Evolutionary conservation across 1,140 invertebrate species (phyloP), one percentile per base, ranked within the genome.

Genomic region (Lordiphosa stackelbergi): DNA sequence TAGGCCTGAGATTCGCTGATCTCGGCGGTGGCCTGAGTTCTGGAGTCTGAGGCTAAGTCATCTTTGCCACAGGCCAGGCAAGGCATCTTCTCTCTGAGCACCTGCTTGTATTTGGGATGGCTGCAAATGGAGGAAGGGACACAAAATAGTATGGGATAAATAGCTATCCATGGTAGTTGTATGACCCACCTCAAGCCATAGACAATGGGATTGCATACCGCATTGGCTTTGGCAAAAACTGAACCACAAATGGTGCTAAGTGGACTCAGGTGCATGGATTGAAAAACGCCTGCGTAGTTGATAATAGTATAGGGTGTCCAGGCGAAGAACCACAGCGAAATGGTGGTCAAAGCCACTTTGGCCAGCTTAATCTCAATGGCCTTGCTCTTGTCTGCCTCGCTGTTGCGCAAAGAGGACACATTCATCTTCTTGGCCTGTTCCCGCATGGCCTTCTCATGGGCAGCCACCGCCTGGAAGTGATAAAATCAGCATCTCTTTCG

Each of bases 301-400:
- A 95, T 93, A 12, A 92, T 90, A 48, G 93, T 89, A 77, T 93
- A 94, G 16, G 93, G 93, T 35, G 93, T 93, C 93, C 93, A 94
- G 12, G 93, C 93, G 86, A 94, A 89, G 86, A 95, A 92, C 92
- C 93, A 95, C 49, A 94, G 86, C 7, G 91, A 90, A 57, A 94
- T 93, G 59, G 93, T 94, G 79, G 92, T 93, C 69, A 94, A 81
- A 13, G 93, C 93, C 36, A 95, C 91, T 90, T 94, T 73, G 42
- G 92, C 65, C 91, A 88, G 88, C 90, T 92, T 88, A 88, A 91
- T 85, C 91, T 87, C 85, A 12, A 87, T 91, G 51, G 91, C 90
- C 77, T 91, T 92, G 47, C 88, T 88, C 75, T 91, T 91, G 22
- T 91, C 90, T 31, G 89, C 88, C 69, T 92, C 91, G 34, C 90